A percentile compares a stretch with the other conserved stretches of the same genome.
phyloP scores from a whole-genome alignment of 2,797 vertebrate genomes.

The Artibeus jamaicensis region DNA sequence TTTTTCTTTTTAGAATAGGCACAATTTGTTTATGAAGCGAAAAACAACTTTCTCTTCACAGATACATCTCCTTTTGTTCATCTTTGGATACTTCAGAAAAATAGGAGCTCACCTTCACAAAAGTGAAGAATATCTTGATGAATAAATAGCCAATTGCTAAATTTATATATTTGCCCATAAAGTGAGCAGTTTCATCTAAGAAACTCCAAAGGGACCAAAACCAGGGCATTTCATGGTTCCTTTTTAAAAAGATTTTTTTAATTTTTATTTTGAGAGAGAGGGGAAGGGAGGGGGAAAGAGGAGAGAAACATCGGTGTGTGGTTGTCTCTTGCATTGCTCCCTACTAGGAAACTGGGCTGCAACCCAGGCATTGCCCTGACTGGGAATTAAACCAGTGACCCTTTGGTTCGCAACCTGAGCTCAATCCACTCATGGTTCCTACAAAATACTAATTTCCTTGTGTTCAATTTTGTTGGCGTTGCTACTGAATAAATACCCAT shows the following conservation, averaged over 20 bases:
- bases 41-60: conserved; percentile 66
- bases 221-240: background rate
- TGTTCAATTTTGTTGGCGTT: conserved; percentile 50
- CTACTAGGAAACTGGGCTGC: no score
- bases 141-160: conserved; percentile 60
- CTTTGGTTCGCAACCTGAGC: no score
- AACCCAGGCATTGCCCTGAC: no score
- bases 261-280: no score
- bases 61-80: conserved; percentile 60
- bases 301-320: no score
- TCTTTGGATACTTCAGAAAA: conserved; percentile 56
- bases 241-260: background rate
- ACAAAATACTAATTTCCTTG: conserved; percentile 6
- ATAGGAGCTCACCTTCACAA: conserved; percentile 18
- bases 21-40: conserved; percentile 59
- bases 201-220: conserved; percentile 26
- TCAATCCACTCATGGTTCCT: background rate
- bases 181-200: background rate
- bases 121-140: conserved; percentile 52
- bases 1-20: conserved; percentile 54
- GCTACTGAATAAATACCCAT: conserved; percentile 42
- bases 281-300: no score
- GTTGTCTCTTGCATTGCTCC: no score
- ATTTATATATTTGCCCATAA: conserved; percentile 47
- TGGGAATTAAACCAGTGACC: no score